Evolutionary conservation across 2,888 invertebrate species (phyloP).

Genomic region (Epirrhoe alternata): DNA sequence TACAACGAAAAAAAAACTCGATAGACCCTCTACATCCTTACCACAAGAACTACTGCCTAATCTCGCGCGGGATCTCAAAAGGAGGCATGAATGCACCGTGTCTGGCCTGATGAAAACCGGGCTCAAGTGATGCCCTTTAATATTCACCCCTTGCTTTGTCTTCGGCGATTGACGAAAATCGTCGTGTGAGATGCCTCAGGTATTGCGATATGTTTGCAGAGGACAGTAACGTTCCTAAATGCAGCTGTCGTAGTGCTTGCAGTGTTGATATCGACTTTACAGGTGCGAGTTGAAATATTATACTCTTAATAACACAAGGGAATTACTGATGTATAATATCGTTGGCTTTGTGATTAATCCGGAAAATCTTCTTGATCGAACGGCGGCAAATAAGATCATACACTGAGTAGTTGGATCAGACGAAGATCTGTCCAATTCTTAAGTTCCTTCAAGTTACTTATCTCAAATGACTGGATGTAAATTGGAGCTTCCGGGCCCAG

Average conservation of each 20-base stretch:
- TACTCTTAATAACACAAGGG: too few relatives aligned
- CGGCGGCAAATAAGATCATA: constrained; percentile 53
- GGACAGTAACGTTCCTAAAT: constrained; percentile 31
- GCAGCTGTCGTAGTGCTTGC: not conserved
- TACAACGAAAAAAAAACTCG: constrained; percentile 30
- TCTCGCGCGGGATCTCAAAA: constrained; percentile 83
- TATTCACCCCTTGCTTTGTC: constrained; percentile 81
- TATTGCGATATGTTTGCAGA: constrained; percentile 61
- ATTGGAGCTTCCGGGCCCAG: constrained; percentile 61
- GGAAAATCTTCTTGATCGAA: constrained; percentile 61
- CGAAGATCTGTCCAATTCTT: constrained; percentile 67
- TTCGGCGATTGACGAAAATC: constrained; percentile 81
- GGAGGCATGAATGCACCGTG: constrained; percentile 76
- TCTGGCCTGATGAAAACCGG: constrained; percentile 80
- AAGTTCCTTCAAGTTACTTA: constrained; percentile 71
- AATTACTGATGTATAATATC: too few relatives aligned
- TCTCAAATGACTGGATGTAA: constrained; percentile 78
- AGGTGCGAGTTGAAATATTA: too few relatives aligned
- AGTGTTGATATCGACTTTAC: too few relatives aligned
- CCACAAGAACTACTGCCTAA: constrained; percentile 81
- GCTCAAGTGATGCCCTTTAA: constrained; percentile 79
- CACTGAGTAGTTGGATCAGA: constrained; percentile 66
- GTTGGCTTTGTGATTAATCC: too few relatives aligned
- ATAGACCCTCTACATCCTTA: constrained; percentile 53
- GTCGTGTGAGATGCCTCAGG: constrained; percentile 55